phyloP scores from a whole-genome alignment of 2,888 invertebrate species.

The Brachylomia viminalis region DNA sequence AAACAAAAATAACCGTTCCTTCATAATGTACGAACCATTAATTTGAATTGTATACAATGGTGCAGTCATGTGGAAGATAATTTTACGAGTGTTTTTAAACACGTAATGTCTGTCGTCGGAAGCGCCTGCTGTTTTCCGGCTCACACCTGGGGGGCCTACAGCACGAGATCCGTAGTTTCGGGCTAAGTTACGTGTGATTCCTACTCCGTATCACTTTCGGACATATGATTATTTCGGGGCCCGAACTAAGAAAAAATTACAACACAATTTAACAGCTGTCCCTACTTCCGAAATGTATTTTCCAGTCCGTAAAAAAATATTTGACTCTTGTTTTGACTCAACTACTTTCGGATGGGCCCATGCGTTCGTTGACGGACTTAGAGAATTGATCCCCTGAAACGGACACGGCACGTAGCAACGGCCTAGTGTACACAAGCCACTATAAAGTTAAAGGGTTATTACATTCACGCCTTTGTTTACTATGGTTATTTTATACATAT shows the following conservation, averaged over 20 bases:
- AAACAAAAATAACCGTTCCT: slow-evolving; percentile 78
- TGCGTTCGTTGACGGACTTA: too few relatives aligned
- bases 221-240: too few relatives aligned
- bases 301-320: too few relatives aligned
- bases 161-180: too few relatives aligned
- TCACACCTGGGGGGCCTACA: slow-evolving; percentile 27
- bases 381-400: background rate
- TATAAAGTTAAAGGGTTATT: slow-evolving; percentile 1
- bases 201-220: too few relatives aligned
- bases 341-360: too few relatives aligned
- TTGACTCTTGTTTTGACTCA: too few relatives aligned
- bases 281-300: too few relatives aligned
- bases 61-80: slow-evolving; percentile 74
- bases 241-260: too few relatives aligned
- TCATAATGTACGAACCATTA: slow-evolving; percentile 79
- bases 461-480: background rate
- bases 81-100: slow-evolving; percentile 68
- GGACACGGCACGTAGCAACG: slow-evolving; percentile 15
- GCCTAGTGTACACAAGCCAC: background rate
- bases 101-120: slow-evolving; percentile 52
- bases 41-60: slow-evolving; percentile 77
- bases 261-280: too few relatives aligned
- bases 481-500: too few relatives aligned
- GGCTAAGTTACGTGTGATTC: too few relatives aligned
- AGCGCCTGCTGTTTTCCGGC: slow-evolving; percentile 31